Evolutionary conservation across 1,140 invertebrate species (phyloP).

Genomic region (Carcinoscorpius rotundicauda): DNA sequence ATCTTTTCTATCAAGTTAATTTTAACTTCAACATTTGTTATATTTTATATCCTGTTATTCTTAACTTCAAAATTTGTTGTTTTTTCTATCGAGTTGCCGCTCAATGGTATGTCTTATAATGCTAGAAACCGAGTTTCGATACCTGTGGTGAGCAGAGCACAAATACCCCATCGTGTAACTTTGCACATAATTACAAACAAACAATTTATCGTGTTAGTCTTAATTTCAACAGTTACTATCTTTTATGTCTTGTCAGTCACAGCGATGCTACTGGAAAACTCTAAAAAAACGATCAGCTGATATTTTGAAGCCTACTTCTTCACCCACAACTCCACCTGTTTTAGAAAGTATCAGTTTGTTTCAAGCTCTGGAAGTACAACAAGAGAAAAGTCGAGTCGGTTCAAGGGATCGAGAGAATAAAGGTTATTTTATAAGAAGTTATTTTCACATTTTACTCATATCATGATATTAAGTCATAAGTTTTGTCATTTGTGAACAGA

Average conservation of each 20-base stretch:
- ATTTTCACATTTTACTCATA: no score
- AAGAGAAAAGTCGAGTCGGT: conserved; percentile 40
- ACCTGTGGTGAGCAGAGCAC: background rate
- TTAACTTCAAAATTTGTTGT: background rate
- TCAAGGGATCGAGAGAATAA: background rate
- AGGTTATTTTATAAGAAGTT: no score
- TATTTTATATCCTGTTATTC: no score
- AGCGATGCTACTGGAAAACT: conserved; percentile 79
- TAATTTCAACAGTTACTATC: background rate
- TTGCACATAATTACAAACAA: no score
- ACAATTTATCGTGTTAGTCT: background rate
- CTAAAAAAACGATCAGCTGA: conserved; percentile 24
- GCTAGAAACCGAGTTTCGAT: conserved; percentile 13
- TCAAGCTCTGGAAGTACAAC: conserved; percentile 70
- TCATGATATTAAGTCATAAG: no score
- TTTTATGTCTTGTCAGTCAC: conserved; percentile 49
- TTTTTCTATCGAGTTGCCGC: conserved; percentile 6
- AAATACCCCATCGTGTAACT: background rate
- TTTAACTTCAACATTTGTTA: no score
- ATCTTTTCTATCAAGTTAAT: no score
- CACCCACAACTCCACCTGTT: conserved; percentile 30
- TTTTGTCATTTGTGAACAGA: no score
- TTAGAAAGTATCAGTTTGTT: conserved; percentile 82
- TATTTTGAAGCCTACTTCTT: conserved; percentile 31
- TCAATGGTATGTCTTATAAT: conserved; percentile 4